phyloP scores from a whole-genome alignment of 2,888 invertebrate genomes.

The Caenorhabditis panamensis region DNA sequence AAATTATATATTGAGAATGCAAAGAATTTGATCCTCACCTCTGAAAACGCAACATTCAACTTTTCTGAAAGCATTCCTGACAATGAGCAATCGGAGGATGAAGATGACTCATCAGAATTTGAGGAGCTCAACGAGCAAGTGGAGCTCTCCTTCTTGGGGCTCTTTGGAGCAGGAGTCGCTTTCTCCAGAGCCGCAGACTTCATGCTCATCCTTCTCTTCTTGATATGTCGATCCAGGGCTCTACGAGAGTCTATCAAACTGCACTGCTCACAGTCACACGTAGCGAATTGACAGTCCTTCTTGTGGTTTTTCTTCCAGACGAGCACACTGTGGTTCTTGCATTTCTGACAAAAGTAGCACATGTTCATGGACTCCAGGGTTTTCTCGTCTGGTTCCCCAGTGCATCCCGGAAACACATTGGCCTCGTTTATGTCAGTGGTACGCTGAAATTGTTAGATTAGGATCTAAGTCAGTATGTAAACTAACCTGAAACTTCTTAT shows the following conservation, averaged over 20 bases:
- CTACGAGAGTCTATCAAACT: slow-evolving; percentile 78
- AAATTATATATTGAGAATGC: neutral
- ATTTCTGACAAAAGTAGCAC: slow-evolving; percentile 81
- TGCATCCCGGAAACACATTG: slow-evolving; percentile 71
- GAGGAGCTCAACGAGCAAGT: slow-evolving; percentile 15
- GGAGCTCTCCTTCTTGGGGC: slow-evolving; percentile 50
- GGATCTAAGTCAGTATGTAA: too few relatives aligned
- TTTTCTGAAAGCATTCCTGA: slow-evolving; percentile 34
- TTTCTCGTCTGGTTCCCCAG: slow-evolving; percentile 48
- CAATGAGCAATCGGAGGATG: slow-evolving; percentile 50
- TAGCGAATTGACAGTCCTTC: slow-evolving; percentile 74
- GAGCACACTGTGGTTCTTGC: slow-evolving; percentile 79
- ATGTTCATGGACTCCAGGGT: slow-evolving; percentile 51
- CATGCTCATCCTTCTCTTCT: slow-evolving; percentile 64
- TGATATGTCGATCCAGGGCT: slow-evolving; percentile 77
- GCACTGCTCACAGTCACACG: slow-evolving; percentile 76
- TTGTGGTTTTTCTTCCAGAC: slow-evolving; percentile 81
- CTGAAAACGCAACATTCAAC: slow-evolving; percentile 17
- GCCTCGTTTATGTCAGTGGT: slow-evolving; percentile 74
- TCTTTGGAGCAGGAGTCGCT: slow-evolving; percentile 23
- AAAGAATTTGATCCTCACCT: neutral
- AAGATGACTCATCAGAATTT: slow-evolving; percentile 48
- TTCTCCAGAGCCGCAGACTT: slow-evolving; percentile 19
- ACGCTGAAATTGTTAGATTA: slow-evolving; percentile 52
- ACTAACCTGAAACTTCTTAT: slow-evolving; percentile 76